Evolutionary conservation across 2,113 vertebrate species (phyloP), one percentile per base, ranked within the genome.

Genomic region (Cochlearius cochlearius): DNA sequence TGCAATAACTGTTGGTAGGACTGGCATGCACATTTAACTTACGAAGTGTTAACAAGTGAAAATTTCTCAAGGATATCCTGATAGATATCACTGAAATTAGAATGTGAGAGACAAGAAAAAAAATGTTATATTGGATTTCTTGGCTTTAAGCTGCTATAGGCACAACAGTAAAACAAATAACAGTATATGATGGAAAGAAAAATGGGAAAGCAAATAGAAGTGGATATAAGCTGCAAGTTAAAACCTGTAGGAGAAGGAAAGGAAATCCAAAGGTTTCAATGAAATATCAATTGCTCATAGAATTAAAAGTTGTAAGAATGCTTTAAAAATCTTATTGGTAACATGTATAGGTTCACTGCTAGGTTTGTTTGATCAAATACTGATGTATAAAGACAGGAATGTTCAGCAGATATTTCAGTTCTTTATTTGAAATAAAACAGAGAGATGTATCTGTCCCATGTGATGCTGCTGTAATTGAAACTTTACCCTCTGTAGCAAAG

Each of bases 401-500:
- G 30, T 84, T 87, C 56, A 71, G 38, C 26, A 84, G 89, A 23
- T 91, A 92, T 95, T 92, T 91, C 59, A 66, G 47, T 38, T 88
- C 38, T 58, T 90, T 81, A 50, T 92, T 77, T 78, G 64, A 92
- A 94, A 94, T 59, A 86, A 94, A 95, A 32, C 27, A 81, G 38
- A 82, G 19, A 60, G 36, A 38, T 58, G 20, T n/a, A 47, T 72
- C 59, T 81, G 43, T 91, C 59, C 50, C 64, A 81, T 39, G 56
- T 67, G 41, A 87, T 87, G n/a, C 22, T 94, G 43, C 43, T 92
- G 47, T 59, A 91, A 87, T 52, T 81, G 84, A 56, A 95, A 84
- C 27, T 81, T 86, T 84, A 84, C 22, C 19, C 72, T 58, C 52
- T 60, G 26, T 84, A 75, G 47, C 6, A 56, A 87, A 91, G 26